Conservation (phyloP, 35 echinoderm and acorn worm genomes). For the Patiria miniata region DNA sequence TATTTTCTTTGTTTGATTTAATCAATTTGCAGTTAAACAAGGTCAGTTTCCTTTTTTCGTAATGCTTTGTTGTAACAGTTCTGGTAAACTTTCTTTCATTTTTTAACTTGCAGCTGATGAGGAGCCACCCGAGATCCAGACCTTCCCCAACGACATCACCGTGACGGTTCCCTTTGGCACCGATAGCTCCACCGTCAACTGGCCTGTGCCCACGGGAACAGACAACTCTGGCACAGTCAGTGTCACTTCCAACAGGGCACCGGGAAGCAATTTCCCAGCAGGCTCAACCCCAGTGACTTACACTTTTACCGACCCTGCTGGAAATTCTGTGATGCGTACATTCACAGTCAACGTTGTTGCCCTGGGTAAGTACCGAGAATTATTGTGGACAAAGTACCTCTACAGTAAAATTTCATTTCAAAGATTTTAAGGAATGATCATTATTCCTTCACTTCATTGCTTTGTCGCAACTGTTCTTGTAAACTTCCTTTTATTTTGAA, state of each 20-base stretch:
- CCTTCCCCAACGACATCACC: constrained; percentile 51
- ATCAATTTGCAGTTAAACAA: too few species aligned
- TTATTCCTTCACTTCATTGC: not conserved
- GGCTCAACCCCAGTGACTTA: constrained; percentile 41
- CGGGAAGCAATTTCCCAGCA: constrained; percentile 26
- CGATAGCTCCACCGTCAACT: constrained; percentile 29
- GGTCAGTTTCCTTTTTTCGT: too few species aligned
- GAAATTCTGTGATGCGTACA: not conserved
- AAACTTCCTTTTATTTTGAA: not conserved
- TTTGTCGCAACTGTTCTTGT: not conserved
- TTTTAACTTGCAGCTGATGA: constrained; percentile 15
- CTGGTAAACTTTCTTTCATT: not conserved
- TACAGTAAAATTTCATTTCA: too few species aligned
- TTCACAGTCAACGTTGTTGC: constrained; percentile 34
- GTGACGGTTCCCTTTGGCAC: constrained; percentile 27
- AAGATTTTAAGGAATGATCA: too few species aligned
- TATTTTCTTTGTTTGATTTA: too few species aligned
- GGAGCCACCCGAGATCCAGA: constrained; percentile 37
- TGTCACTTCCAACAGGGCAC: not conserved
- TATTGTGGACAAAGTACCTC: too few species aligned
- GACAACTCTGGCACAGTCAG: constrained; percentile 58
- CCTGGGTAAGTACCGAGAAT: not conserved
- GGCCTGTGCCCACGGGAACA: constrained; percentile 70
- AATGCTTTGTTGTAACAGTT: too few species aligned
- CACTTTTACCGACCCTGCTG: constrained; percentile 41